A percentile compares a stretch with the other conserved stretches of the same genome.
Evolutionary conservation across 2,888 invertebrate species (phyloP).

Genomic region (Chorisops tibialis): DNA sequence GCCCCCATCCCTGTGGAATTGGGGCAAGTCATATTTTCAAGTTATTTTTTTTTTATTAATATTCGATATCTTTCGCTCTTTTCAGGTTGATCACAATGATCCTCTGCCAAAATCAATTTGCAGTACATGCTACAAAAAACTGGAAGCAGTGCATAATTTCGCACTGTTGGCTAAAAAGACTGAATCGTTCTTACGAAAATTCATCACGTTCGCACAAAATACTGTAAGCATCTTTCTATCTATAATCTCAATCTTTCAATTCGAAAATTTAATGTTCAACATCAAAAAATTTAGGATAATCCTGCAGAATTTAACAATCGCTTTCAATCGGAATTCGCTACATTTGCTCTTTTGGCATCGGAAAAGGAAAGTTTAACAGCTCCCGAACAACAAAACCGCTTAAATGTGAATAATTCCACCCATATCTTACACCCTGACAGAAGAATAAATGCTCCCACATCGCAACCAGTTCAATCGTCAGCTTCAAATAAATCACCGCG

Average conservation of each 20-base stretch:
- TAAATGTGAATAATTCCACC: too few relatives aligned
- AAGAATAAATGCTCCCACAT: not conserved
- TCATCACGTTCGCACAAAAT: slow-evolving; percentile 16
- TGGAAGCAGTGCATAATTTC: slow-evolving; percentile 27
- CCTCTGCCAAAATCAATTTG: slow-evolving; percentile 31
- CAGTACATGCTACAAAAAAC: slow-evolving; percentile 26
- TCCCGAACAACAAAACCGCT: too few relatives aligned
- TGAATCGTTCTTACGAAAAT: slow-evolving; percentile 29
- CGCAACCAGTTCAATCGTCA: not conserved
- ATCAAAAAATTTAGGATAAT: too few relatives aligned
- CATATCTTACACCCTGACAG: too few relatives aligned
- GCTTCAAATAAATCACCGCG: not conserved
- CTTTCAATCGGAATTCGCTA: slow-evolving; percentile 29
- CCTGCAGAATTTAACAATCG: not conserved
- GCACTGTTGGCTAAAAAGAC: slow-evolving; percentile 30
- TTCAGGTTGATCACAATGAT: slow-evolving; percentile 27
- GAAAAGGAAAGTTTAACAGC: not conserved
- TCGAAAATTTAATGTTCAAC: not conserved
- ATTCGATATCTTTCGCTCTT: too few relatives aligned
- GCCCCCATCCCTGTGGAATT: too few relatives aligned
- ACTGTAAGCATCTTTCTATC: not conserved
- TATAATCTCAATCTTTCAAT: too few relatives aligned
- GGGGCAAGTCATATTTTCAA: too few relatives aligned
- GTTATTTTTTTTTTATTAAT: too few relatives aligned
- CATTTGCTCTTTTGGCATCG: slow-evolving; percentile 3